Base-by-base conservation (phyloP, 2,888 invertebrate species). In the Cancer borealis region DNA sequence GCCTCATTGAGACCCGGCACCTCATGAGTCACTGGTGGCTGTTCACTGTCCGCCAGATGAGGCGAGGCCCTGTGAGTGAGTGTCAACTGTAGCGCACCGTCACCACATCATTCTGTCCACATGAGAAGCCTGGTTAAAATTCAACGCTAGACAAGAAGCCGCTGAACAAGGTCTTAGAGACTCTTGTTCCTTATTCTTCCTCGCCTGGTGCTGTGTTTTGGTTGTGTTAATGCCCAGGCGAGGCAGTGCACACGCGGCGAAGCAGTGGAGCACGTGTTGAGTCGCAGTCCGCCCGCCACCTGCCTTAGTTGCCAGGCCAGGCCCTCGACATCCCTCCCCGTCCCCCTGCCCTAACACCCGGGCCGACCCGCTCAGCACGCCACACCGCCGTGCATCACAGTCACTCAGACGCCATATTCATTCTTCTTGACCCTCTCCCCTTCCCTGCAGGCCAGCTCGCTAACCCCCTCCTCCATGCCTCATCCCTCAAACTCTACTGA, bases 301-400 rank as follows among this genome's bases (percentile, higher is more conserved):
- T 66, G 66, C 66, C n/a, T 66, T 66, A 66, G 66, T 66, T 66
- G 66, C 66, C n/a, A 66, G 66, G 66, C 66, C 66, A 66, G 66
- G 66, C n/a, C 66, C 66, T 66, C 66, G 21, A n/a, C 4, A 66
- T n/a, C 66, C 17, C 66, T 4, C 66, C 66, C 66, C 66, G 12
- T 12, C 66, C 8, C 66, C 66, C 6, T 6, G n/a, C n/a, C 66
- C 66, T 66, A n/a, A 66, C 66, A n/a, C 66, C 66, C 66, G n/a
- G n/a, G 66, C n/a, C n/a, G 21, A n/a, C 66, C 66, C 66, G n/a
- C 66, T 66, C 66, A 66, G 4, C 66, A 66, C 66, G 66, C 66
- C n/a, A 3, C n/a, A 66, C 66, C 66, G 8, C n/a, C n/a, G 66
- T 66, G 66, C 79, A 79, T 30, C 30, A 30, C 79, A 26, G 79